A percentile compares a stretch with the other conserved stretches of the same genome.
Conservation (phyloP, 2,888 invertebrate genomes). For the Drosophila ustulata region DNA sequence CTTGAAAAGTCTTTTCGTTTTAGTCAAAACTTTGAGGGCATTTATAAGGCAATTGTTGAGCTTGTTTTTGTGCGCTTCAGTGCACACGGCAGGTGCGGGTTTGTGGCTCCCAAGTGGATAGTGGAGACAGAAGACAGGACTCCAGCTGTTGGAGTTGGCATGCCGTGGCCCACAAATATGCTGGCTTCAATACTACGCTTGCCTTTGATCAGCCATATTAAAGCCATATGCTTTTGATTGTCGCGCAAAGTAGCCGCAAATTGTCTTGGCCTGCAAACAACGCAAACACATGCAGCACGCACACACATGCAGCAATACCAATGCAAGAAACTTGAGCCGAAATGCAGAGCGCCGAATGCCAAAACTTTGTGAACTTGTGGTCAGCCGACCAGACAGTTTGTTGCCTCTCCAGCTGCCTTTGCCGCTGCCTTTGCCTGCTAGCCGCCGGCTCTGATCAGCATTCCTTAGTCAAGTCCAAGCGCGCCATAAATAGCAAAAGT, state of each 20-base stretch:
- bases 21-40: conserved; percentile 70
- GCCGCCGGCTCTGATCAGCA: conserved; percentile 28
- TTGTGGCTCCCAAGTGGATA: neutral
- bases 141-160: neutral
- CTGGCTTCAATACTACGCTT: conserved; percentile 9
- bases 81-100: conserved; percentile 65
- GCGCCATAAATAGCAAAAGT: conserved; percentile 59
- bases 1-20: conserved; percentile 47
- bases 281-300: conserved; percentile 7
- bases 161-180: conserved; percentile 11
- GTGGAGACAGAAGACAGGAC: conserved; percentile 7
- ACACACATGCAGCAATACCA: conserved; percentile 26
- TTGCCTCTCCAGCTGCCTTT: conserved; percentile 15
- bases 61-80: conserved; percentile 51
- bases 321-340: conserved; percentile 52
- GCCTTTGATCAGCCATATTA: conserved; percentile 25
- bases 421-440: conserved; percentile 11
- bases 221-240: conserved; percentile 37
- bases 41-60: conserved; percentile 78
- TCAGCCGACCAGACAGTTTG: conserved; percentile 56
- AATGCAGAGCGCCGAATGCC: conserved; percentile 57
- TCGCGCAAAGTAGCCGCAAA: conserved; percentile 55
- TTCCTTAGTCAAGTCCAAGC: conserved; percentile 55
- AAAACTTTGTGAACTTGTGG: conserved; percentile 61
- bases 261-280: conserved; percentile 49